These are phyloP conservation scores for Asarcornis scutulata DNA, from an alignment of 2,113 vertebrate species.

Conservation along the genomic window DNA sequence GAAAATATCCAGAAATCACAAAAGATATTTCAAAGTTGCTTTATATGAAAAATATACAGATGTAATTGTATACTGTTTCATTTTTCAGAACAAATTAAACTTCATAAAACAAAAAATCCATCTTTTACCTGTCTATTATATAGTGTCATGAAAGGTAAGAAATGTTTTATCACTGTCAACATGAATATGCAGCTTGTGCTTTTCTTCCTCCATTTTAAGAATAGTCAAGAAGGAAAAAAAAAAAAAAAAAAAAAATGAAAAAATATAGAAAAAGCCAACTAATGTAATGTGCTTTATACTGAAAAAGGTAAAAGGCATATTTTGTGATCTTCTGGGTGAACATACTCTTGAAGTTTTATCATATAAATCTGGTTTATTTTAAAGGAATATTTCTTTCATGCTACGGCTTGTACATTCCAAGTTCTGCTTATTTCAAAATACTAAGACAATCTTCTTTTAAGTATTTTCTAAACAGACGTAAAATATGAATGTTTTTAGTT, in stretches of 20 bases:
- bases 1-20: background rate
- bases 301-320: background rate
- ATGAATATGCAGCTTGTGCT: constrained; percentile 15
- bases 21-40: background rate
- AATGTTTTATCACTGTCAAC: constrained; percentile 56
- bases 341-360: background rate
- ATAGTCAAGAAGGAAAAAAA: background rate
- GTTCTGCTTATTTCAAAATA: constrained; percentile 19
- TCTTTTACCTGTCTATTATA: constrained; percentile 38
- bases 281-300: background rate
- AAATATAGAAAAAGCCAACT: background rate
- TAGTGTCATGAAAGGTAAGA: constrained; percentile 28
- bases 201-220: constrained; percentile 6
- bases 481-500: background rate
- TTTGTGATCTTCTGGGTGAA: background rate
- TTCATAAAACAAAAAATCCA: constrained; percentile 32
- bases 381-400: background rate
- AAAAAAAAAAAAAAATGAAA: background rate
- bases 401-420: background rate
- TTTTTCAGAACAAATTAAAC: constrained; percentile 59
- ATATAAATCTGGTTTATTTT: background rate
- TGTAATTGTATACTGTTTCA: constrained; percentile 8
- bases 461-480: background rate
- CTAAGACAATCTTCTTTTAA: background rate
- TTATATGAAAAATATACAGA: background rate